Evolutionary conservation across 1,140 invertebrate genomes (phyloP), one percentile per base, ranked within the genome.

Genomic region (Aplysia californica): DNA sequence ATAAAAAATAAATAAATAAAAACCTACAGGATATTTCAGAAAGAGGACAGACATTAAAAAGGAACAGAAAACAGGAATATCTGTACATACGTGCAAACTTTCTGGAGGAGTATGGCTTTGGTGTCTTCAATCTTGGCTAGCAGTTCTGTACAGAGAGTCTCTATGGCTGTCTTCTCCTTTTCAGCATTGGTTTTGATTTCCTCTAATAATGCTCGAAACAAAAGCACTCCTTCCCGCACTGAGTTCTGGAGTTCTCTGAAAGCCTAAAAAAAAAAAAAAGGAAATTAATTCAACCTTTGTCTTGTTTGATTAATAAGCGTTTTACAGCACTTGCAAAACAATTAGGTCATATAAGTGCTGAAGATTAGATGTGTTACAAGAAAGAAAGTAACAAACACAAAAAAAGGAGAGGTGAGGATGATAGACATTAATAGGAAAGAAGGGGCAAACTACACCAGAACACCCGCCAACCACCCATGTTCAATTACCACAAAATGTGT

Each of bases 181-280:
- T 82, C 80, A 2, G 80, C 69, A 72, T 85, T 86, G n/a, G 78
- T 56, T 50, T 81, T 76, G 23, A 86, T 82, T 66, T 86, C 85
- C 18, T 84, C 80, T 18, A 86, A 69, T n/a, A 86, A 67, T 5
- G 79, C 80, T 59, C 76, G 76, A 41, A 86, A 65, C 29, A 84
- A 55, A 29, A 82, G 55, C 21, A 86, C 83, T 2, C 80, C 80
- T 55, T 86, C 85, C 39, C 78, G 75, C 6, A 83, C 84, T 21
- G 84, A 86, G 50, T 81, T 83, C 78, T 86, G 85, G 20, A 86
- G 71, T 18, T 86, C 83, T 67, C 82, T 79, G 20, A 85, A 80
- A 33, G 84, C 79, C 85, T 86, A 58, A 4, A 69, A 69, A 36
- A 26, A 70, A 38, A 23, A 77, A n/a, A 68, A 50, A 50, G n/a